Conservation (phyloP, 1,140 invertebrate species). For the Euschistus heros region DNA sequence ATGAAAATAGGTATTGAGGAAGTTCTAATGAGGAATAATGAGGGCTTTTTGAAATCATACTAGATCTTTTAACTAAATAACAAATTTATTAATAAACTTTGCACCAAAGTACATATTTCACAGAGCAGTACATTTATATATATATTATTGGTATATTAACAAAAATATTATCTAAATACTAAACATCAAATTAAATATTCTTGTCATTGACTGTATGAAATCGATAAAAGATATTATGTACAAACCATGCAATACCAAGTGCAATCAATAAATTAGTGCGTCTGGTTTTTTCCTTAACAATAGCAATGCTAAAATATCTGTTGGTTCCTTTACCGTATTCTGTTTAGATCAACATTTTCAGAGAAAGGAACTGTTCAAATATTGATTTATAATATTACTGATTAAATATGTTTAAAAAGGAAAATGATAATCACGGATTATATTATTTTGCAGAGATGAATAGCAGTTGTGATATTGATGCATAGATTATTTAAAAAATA, state of each 20-base stretch:
- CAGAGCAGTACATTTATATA: no score
- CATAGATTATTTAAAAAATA: not conserved
- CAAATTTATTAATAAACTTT: no score
- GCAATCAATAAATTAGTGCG: constrained; percentile 22
- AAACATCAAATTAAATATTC: no score
- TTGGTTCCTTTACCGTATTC: not conserved
- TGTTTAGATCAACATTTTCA: not conserved
- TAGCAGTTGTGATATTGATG: not conserved
- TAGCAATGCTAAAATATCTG: not conserved
- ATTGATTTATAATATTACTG: not conserved
- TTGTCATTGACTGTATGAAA: no score
- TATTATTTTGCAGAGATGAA: not conserved
- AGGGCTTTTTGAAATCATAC: no score
- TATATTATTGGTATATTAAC: no score
- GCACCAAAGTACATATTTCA: no score
- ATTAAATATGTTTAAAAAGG: not conserved
- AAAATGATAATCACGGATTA: not conserved
- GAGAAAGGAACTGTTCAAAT: not conserved
- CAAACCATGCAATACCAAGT: not conserved
- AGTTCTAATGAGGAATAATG: no score
- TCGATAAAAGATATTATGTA: no score
- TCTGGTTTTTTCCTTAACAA: not conserved
- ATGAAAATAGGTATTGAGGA: no score
- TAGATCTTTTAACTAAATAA: no score
- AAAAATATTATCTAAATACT: no score